These are phyloP conservation scores for Chamaetylas fuelleborni DNA, from an alignment of 2,113 vertebrate genomes.

Conservation along the genomic window DNA sequence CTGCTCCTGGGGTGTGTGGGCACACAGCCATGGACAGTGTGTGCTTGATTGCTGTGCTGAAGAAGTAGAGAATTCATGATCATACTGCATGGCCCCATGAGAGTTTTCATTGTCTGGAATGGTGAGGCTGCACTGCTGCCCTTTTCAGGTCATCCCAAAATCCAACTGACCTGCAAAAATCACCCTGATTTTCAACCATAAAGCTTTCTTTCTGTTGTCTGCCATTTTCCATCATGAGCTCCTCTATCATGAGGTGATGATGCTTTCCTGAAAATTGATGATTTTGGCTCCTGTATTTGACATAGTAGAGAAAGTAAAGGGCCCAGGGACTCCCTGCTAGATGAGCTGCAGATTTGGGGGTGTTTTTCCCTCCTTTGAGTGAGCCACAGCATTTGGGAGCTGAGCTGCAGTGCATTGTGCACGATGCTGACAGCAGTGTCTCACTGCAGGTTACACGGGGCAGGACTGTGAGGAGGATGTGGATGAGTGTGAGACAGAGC, in stretches of 20 bases:
- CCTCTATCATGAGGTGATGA: not conserved
- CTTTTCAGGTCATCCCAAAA: not conserved
- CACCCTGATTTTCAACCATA: not conserved
- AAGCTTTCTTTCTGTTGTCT: not conserved
- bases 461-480: constrained; percentile 84
- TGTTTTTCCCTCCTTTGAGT: not conserved
- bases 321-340: not conserved
- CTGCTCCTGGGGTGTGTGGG: not conserved
- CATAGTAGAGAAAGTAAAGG: not conserved
- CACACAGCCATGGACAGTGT: not conserved
- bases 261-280: not conserved
- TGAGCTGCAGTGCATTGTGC: rapidly evolving
- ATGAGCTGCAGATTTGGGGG: not conserved
- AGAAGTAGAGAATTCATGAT: not conserved
- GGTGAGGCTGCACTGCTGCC: not conserved
- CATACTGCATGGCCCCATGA: not conserved
- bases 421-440: rapidly evolving
- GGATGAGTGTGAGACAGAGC: constrained; percentile 81
- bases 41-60: not conserved
- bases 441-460: constrained; percentile 82
- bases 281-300: not conserved
- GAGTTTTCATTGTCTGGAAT: not conserved
- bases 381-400: not conserved
- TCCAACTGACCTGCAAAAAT: not conserved
- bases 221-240: not conserved